A percentile compares a stretch with the other conserved stretches of the same genome.
Conservation (phyloP, 23 tunicate genomes). For the Ciona savignyi region DNA sequence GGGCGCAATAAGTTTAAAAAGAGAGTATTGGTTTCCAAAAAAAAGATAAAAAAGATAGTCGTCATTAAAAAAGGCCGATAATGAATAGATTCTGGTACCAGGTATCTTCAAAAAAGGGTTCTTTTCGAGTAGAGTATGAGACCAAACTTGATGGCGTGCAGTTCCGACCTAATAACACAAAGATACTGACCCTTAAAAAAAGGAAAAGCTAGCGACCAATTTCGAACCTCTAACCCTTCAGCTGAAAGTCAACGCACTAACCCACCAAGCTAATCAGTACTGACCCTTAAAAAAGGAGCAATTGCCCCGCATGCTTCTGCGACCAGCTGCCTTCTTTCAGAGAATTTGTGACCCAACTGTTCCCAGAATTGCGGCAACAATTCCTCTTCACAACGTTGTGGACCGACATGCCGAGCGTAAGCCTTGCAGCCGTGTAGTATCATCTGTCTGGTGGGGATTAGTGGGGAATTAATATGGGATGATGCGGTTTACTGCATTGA, state of each 20-base stretch:
- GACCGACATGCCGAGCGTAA: constrained; percentile 74
- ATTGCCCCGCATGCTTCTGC: constrained; percentile 95
- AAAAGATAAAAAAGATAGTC: too few relatives aligned
- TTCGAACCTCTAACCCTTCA: constrained; percentile 41
- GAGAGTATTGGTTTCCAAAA: too few relatives aligned
- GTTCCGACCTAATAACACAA: too few relatives aligned
- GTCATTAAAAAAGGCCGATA: too few relatives aligned
- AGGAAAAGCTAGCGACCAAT: too few relatives aligned
- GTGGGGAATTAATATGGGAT: neutral
- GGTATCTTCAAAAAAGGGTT: too few relatives aligned
- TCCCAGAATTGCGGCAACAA: constrained; percentile 95
- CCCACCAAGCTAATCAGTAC: constrained; percentile 54
- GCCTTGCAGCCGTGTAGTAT: constrained; percentile 77
- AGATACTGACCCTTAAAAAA: too few relatives aligned
- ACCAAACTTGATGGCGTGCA: too few relatives aligned
- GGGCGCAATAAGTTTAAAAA: too few relatives aligned
- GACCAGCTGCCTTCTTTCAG: constrained; percentile 78
- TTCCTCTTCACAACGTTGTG: constrained; percentile 72
- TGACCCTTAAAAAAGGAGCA: constrained; percentile 63
- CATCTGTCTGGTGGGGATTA: constrained; percentile 65
- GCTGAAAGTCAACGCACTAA: constrained; percentile 86
- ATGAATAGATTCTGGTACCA: too few relatives aligned
- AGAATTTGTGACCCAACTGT: constrained; percentile 92
- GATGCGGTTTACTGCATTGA: too few relatives aligned
- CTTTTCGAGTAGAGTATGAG: too few relatives aligned